Conservation (phyloP, 2,113 vertebrate genomes). For the Recurvirostra avosetta region DNA sequence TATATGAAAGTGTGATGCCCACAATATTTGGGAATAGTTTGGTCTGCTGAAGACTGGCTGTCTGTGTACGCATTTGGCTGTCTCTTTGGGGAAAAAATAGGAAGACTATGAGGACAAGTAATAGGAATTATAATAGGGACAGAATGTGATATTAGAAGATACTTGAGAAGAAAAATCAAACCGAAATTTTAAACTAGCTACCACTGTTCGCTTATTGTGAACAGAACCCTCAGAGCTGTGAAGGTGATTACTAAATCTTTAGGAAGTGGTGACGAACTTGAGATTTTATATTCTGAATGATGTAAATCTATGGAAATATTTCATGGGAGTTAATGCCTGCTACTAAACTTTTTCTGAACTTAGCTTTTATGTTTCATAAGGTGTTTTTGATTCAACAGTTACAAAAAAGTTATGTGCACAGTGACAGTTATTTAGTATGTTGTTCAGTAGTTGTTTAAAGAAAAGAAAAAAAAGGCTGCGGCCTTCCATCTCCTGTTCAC, state of each 20-base stretch:
- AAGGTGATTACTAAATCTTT: background rate
- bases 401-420: background rate
- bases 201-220: background rate
- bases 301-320: background rate
- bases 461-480: background rate
- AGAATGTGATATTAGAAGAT: fast-evolving
- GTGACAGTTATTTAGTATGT: background rate
- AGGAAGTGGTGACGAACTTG: background rate
- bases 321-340: background rate
- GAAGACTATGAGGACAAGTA: background rate
- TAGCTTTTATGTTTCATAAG: background rate
- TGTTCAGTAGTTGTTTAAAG: background rate
- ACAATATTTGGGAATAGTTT: background rate
- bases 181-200: background rate
- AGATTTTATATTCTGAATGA: background rate
- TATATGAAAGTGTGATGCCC: fast-evolving
- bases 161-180: background rate
- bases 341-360: background rate
- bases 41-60: background rate
- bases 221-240: too few relatives aligned
- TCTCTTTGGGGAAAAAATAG: background rate
- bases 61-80: fast-evolving
- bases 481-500: background rate
- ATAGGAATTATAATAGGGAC: too few relatives aligned
- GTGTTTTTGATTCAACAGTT: background rate